phyloP scores from a whole-genome alignment of 2,888 invertebrate species.

The Cecidostiba fungosa region DNA sequence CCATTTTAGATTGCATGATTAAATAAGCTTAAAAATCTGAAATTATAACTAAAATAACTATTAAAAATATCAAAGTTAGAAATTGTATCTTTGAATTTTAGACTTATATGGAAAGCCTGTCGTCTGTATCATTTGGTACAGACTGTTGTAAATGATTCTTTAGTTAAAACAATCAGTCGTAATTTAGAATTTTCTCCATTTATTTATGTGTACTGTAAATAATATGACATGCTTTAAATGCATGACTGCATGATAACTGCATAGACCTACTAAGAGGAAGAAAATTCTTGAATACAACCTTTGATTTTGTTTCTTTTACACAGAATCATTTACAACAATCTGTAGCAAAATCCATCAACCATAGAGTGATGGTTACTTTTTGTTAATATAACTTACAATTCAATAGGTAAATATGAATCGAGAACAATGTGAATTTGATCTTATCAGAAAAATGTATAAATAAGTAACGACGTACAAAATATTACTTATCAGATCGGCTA shows the following conservation, averaged over 20 bases:
- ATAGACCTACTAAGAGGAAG: not conserved
- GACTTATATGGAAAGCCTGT: not conserved
- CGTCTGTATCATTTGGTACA: not conserved
- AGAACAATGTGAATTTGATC: constrained; percentile 24
- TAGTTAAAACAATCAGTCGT: not conserved
- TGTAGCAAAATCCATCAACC: not conserved
- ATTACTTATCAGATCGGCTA: constrained; percentile 63
- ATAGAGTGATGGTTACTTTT: not conserved
- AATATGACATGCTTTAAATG: too few species aligned
- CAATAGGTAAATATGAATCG: not conserved
- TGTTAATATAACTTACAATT: not conserved
- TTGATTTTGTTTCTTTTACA: not conserved
- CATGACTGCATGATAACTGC: not conserved
- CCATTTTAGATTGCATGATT: not conserved
- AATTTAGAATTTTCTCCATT: not conserved
- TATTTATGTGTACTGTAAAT: too few species aligned
- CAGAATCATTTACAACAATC: not conserved
- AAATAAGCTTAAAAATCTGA: not conserved
- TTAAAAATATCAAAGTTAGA: not conserved
- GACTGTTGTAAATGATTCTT: not conserved
- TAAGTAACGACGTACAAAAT: constrained; percentile 74
- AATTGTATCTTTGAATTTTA: constrained; percentile 8
- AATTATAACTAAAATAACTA: not conserved
- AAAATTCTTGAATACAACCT: not conserved
- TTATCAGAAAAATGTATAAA: constrained; percentile 70